Conservation (phyloP, 2,888 invertebrate genomes). For the Orthosia incerta region DNA sequence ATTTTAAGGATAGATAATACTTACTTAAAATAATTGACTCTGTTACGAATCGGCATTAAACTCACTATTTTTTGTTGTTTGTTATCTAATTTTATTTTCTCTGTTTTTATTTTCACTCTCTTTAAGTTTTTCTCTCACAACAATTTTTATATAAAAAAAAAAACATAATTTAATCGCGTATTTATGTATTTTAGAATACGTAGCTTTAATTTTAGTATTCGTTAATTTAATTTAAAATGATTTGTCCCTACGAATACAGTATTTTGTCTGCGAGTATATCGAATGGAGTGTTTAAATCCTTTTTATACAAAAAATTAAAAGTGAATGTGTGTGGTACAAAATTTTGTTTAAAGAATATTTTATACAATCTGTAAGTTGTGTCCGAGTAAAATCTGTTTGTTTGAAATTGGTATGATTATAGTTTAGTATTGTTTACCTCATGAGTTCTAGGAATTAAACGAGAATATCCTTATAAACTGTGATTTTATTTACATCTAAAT, state of each 20-base stretch:
- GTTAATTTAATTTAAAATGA: conserved; percentile 76
- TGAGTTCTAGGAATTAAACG: conserved; percentile 90
- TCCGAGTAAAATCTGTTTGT: conserved; percentile 68
- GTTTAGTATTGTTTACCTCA: conserved; percentile 90
- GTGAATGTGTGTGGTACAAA: conserved; percentile 74
- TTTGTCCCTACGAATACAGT: conserved; percentile 75
- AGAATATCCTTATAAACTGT: conserved; percentile 82
- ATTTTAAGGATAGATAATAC: conserved; percentile 15
- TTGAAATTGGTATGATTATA: conserved; percentile 84
- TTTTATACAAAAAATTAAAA: conserved; percentile 60
- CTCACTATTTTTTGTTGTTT: conserved; percentile 88
- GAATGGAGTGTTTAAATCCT: conserved; percentile 80
- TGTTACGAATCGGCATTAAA: conserved; percentile 71
- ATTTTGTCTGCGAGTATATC: conserved; percentile 77
- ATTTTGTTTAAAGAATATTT: conserved; percentile 59
- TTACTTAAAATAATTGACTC: conserved; percentile 56
- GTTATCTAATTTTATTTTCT: conserved; percentile 89
- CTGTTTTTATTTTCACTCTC: conserved; percentile 78
- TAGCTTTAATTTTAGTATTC: conserved; percentile 87
- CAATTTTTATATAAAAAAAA: conserved; percentile 70
- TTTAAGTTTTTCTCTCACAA: conserved; percentile 75
- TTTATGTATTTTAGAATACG: conserved; percentile 87
- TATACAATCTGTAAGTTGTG: conserved; percentile 69
- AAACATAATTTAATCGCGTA: conserved; percentile 82
- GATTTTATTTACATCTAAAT: conserved; percentile 71